Conservation (phyloP, 2,113 vertebrate genomes). For the Eulemur macaco region DNA sequence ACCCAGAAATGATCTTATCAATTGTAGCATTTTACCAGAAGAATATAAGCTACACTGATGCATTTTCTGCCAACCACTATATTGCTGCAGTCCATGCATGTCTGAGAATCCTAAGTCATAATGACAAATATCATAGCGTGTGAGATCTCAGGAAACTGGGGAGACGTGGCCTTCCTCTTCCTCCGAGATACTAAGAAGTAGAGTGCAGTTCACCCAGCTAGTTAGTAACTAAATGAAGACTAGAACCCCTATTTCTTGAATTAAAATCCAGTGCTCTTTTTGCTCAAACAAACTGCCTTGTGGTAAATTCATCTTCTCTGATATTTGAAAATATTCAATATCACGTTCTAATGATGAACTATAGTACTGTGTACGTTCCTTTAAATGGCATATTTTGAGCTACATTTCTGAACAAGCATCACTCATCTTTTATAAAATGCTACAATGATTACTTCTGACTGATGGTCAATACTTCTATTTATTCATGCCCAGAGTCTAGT, state of each 20-base stretch:
- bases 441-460: constrained; percentile 65
- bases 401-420: constrained; percentile 42
- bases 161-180: neutral
- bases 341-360: constrained; percentile 45
- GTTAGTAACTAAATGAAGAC: neutral
- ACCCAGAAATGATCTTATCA: neutral
- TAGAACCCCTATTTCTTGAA: neutral
- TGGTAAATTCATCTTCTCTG: constrained; percentile 17
- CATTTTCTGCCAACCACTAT: neutral
- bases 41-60: neutral
- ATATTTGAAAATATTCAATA: constrained; percentile 50
- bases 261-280: neutral
- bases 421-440: constrained; percentile 22
- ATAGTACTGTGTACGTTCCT: constrained; percentile 43
- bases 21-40: neutral
- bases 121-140: neutral
- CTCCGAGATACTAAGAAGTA: neutral
- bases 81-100: neutral
- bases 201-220: too few species aligned
- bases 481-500: neutral
- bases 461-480: constrained; percentile 51
- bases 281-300: neutral
- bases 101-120: neutral
- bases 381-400: constrained; percentile 41
- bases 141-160: neutral